A percentile compares a stretch with the other conserved stretches of the same genome.
These are phyloP conservation scores for Oedothorax gibbosus DNA, from an alignment of 1,140 invertebrate genomes.

Conservation along the genomic window DNA sequence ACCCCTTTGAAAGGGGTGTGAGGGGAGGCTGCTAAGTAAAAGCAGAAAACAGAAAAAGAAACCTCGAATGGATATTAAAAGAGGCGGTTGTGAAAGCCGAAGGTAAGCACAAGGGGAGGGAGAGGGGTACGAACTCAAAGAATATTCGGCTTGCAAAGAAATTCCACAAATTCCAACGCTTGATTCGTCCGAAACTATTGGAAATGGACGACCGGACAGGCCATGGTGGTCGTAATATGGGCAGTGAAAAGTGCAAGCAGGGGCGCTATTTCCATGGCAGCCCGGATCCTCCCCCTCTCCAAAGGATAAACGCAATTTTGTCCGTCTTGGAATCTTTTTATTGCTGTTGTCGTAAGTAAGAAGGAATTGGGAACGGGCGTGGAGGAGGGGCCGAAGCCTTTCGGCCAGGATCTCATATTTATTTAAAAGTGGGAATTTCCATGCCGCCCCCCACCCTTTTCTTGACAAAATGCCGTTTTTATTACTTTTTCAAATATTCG, in stretches of 20 bases:
- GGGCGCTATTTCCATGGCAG: slow-evolving; percentile 57
- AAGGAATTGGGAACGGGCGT: slow-evolving; percentile 32
- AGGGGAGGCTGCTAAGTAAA: not conserved
- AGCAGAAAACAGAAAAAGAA: slow-evolving; percentile 38
- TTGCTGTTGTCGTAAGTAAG: slow-evolving; percentile 56
- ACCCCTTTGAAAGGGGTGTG: too few species aligned
- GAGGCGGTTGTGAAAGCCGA: slow-evolving; percentile 21
- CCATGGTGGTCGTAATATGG: slow-evolving; percentile 53
- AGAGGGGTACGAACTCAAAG: slow-evolving; percentile 17
- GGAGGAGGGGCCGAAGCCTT: not conserved
- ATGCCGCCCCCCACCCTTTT: not conserved
- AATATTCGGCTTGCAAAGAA: slow-evolving; percentile 59
- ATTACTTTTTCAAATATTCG: not conserved
- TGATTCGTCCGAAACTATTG: slow-evolving; percentile 57
- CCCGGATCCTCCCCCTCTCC: not conserved
- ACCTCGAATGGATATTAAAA: slow-evolving; percentile 57
- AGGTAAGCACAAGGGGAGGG: not conserved
- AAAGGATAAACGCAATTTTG: slow-evolving; percentile 56
- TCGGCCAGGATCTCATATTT: slow-evolving; percentile 37
- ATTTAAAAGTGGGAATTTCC: slow-evolving; percentile 53
- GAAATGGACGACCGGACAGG: slow-evolving; percentile 52
- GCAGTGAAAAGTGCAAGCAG: slow-evolving; percentile 55
- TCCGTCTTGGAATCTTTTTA: slow-evolving; percentile 60
- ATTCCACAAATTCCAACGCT: slow-evolving; percentile 58
- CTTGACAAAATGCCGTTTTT: slow-evolving; percentile 9